Evolutionary conservation across 2,888 invertebrate species (phyloP).

Genomic region (Cephus pulcher): DNA sequence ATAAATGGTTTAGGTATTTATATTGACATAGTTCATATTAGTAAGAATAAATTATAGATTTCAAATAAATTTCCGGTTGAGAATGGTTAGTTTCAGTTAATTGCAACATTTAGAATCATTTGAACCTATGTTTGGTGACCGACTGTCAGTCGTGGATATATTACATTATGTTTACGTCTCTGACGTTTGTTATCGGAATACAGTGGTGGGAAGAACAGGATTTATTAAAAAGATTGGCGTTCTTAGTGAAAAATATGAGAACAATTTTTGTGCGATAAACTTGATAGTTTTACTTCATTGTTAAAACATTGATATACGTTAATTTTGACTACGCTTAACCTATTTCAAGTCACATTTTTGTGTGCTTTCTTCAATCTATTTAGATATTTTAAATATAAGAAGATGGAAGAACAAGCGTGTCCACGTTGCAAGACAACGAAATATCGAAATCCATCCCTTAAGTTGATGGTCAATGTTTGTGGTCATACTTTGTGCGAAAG

Average conservation of each 20-base stretch:
- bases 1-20: neutral
- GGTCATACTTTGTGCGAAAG: conserved; percentile 98
- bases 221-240: neutral
- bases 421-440: conserved; percentile 97
- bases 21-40: neutral
- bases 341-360: neutral
- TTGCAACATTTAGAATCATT: neutral
- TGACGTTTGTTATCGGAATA: neutral
- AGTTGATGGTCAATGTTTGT: conserved; percentile 98
- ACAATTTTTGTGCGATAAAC: neutral
- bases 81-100: neutral
- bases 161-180: neutral
- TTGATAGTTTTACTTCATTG: neutral
- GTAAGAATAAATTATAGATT: neutral
- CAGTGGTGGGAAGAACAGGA: neutral
- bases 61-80: neutral
- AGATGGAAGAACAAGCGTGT: conserved; percentile 88
- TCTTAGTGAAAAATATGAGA: neutral
- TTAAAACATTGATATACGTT: neutral
- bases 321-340: neutral
- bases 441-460: conserved; percentile 95
- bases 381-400: conserved; percentile 10
- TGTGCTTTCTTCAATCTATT: neutral
- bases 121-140: neutral
- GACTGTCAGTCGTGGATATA: neutral